Evolutionary conservation across 2,888 invertebrate genomes (phyloP).

Genomic region (Crematogaster levior): DNA sequence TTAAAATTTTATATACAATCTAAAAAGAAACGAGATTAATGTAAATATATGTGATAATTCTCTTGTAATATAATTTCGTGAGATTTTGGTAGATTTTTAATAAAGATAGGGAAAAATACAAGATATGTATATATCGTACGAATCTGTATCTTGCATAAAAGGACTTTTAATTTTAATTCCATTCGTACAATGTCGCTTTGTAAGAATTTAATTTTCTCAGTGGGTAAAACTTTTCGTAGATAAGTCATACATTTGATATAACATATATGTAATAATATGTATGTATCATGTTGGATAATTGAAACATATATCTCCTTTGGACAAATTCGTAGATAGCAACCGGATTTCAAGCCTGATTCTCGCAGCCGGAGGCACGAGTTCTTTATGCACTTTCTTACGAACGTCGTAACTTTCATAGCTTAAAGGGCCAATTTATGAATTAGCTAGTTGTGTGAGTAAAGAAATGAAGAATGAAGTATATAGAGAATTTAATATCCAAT

Average conservation of each 20-base stretch:
- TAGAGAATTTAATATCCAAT: constrained; percentile 42
- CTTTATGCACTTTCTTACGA: constrained; percentile 16
- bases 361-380: constrained; percentile 12
- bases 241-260: neutral
- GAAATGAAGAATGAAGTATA: constrained; percentile 25
- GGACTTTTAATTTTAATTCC: neutral
- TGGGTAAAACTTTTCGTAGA: neutral
- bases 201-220: neutral
- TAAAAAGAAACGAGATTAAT: neutral
- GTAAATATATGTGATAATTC: neutral
- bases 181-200: neutral
- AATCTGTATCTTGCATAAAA: neutral
- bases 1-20: neutral
- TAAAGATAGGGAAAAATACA: neutral
- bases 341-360: constrained; percentile 12
- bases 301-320: constrained; percentile 17
- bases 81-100: too few relatives aligned
- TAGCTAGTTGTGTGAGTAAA: constrained; percentile 13
- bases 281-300: neutral
- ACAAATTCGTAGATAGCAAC: constrained; percentile 33
- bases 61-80: neutral
- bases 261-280: neutral
- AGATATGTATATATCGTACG: too few relatives aligned
- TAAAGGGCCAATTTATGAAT: constrained; percentile 24
- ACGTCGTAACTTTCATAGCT: neutral